Conservation (phyloP, 2,888 invertebrate species). For the Elegia similella region DNA sequence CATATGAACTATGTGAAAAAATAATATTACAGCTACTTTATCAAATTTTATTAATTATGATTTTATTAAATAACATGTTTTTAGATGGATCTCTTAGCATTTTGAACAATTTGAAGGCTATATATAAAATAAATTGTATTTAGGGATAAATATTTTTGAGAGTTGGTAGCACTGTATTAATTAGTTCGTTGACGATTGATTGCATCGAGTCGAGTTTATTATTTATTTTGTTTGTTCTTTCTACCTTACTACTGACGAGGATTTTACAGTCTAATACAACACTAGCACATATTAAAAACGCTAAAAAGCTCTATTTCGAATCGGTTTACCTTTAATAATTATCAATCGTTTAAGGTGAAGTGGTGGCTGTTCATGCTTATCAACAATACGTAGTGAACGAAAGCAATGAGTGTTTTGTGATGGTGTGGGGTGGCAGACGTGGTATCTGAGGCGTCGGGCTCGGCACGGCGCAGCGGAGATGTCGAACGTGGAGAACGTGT, state of each 20-base stretch:
- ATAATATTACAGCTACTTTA: too few species aligned
- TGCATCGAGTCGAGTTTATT: neutral
- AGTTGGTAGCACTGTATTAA: too few species aligned
- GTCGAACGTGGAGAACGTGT: slow-evolving; percentile 96
- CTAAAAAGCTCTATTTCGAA: neutral
- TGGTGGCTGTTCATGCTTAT: neutral
- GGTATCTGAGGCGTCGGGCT: slow-evolving; percentile 17
- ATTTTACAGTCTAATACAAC: neutral
- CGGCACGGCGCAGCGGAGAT: slow-evolving; percentile 52
- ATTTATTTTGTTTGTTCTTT: neutral
- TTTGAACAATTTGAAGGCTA: too few species aligned
- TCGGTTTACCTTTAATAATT: neutral
- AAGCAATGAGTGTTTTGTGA: neutral
- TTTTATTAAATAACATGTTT: too few species aligned
- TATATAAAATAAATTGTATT: too few species aligned
- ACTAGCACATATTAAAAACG: neutral
- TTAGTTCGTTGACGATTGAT: neutral
- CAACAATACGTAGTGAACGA: neutral
- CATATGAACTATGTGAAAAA: too few species aligned
- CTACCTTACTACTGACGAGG: neutral
- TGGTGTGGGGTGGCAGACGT: neutral
- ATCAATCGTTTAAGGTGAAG: neutral
- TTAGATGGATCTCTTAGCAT: too few species aligned
- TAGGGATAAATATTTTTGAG: too few species aligned
- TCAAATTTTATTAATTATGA: too few species aligned